Conservation (phyloP, 2,113 vertebrate genomes). For the Antechinus stuartii region DNA sequence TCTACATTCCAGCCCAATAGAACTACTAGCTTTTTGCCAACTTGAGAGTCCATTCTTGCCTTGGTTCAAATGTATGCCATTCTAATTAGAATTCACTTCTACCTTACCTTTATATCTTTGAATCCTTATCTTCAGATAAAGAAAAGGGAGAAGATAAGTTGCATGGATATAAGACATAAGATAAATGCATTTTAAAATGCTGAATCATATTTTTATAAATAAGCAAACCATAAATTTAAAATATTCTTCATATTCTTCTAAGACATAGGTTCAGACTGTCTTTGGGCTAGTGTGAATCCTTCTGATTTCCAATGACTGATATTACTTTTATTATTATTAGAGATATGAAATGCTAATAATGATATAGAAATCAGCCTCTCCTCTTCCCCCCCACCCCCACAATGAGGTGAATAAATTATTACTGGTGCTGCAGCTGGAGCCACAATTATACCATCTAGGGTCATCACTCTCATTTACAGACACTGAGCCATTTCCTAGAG, state of each 20-base stretch:
- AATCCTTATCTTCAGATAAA: background rate
- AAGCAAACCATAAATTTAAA: slow-evolving; percentile 6
- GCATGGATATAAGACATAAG: background rate
- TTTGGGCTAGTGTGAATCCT: slow-evolving; percentile 32
- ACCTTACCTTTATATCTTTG: background rate
- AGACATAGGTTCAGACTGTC: background rate
- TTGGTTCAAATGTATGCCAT: background rate
- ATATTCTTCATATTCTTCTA: slow-evolving; percentile 25
- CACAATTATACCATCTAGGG: background rate
- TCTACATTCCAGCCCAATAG: background rate
- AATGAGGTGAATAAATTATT: background rate
- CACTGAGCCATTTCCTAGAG: background rate
- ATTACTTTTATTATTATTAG: background rate
- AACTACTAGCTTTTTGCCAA: background rate
- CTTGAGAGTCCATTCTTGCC: background rate
- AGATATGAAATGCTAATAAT: background rate
- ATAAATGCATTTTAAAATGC: background rate
- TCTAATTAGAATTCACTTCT: background rate
- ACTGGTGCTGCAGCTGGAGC: background rate
- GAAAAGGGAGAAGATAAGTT: background rate
- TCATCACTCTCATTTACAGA: background rate
- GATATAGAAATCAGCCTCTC: background rate
- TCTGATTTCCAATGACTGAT: background rate
- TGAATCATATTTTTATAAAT: background rate
- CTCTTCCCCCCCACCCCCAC: too few species aligned